phyloP scores from a whole-genome alignment of 2,888 invertebrate species.

The Pristionchus mayeri region DNA sequence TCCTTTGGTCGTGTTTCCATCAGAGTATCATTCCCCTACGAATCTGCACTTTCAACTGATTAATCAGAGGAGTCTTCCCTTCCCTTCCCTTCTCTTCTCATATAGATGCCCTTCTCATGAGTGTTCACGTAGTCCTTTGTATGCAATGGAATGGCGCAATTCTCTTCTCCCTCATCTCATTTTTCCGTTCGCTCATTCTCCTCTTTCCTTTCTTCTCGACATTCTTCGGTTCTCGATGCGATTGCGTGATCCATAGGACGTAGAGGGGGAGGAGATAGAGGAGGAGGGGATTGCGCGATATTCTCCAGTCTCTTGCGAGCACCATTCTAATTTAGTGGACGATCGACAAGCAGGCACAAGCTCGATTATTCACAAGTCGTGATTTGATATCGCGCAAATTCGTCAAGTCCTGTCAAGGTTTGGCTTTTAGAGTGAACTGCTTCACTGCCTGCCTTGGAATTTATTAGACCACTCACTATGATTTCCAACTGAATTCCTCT shows the following conservation, averaged over 20 bases:
- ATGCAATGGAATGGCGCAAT: not conserved
- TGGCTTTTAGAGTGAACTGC: no score
- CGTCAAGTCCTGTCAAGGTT: not conserved
- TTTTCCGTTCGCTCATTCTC: constrained; percentile 26
- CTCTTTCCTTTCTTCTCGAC: constrained; percentile 8
- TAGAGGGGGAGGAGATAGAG: not conserved
- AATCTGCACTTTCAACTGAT: not conserved
- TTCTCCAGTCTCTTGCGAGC: not conserved
- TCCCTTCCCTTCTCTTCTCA: no score
- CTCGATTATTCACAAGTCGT: not conserved
- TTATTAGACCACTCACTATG: not conserved
- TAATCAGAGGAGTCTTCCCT: no score
- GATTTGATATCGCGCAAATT: not conserved
- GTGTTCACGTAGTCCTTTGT: not conserved
- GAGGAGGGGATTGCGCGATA: constrained; percentile 4
- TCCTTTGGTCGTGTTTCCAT: not conserved
- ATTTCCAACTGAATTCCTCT: not conserved
- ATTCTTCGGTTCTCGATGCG: constrained; percentile 4
- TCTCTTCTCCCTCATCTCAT: not conserved
- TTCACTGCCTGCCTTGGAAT: no score
- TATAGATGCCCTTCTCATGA: not conserved
- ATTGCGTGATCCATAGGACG: constrained; percentile 24
- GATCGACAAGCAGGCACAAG: not conserved
- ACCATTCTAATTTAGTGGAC: not conserved
- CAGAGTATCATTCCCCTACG: not conserved